Evolutionary conservation across 2,888 invertebrate genomes (phyloP).

Genomic region (Nasonia oneida): DNA sequence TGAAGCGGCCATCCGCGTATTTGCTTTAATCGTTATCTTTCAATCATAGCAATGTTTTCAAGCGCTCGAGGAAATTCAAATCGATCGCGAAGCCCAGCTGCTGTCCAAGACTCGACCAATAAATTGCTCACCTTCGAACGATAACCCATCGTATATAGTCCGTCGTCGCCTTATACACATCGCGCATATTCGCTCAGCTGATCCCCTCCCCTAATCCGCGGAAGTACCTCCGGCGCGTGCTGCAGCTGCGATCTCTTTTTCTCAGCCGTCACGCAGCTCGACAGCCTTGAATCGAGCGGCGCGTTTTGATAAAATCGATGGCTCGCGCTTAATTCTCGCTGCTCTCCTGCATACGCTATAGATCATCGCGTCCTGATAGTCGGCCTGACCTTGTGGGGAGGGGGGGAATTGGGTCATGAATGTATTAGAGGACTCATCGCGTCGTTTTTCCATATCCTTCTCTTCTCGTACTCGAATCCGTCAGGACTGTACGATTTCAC

Average conservation of each 20-base stretch:
- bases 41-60: no score
- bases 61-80: background rate
- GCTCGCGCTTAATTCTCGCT: background rate
- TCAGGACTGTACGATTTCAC: background rate
- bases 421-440: background rate
- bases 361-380: no score
- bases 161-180: no score
- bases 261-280: background rate
- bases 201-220: background rate
- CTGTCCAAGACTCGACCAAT: background rate
- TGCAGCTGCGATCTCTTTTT: background rate
- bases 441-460: background rate
- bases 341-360: background rate
- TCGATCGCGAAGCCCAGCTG: background rate
- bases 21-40: no score
- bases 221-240: no score
- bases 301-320: slow-evolving; percentile 15
- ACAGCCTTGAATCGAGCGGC: slow-evolving; percentile 8
- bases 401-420: slow-evolving; percentile 39
- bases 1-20: background rate
- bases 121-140: slow-evolving; percentile 5
- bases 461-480: background rate
- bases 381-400: slow-evolving; percentile 42
- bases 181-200: no score
- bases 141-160: background rate